These are phyloP conservation scores for Anagyrus pseudococci DNA, from an alignment of 2,888 invertebrate species.

Conservation along the genomic window DNA sequence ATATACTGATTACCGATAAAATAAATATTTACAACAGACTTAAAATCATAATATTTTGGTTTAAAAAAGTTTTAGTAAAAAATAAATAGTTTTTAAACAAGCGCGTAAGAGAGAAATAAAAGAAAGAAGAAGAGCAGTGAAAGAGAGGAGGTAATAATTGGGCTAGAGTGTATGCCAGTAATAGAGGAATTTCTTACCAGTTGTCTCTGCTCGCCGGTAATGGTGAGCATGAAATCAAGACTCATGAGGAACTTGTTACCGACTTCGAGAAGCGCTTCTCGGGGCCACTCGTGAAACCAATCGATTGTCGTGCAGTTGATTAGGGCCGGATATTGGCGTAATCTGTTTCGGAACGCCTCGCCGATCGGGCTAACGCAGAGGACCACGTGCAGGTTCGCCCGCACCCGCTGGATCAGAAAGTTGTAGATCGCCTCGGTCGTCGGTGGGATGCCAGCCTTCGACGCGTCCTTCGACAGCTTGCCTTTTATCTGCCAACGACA, in stretches of 20 bases:
- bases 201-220: constrained; percentile 69
- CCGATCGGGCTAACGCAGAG: constrained; percentile 91
- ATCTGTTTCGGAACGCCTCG: constrained; percentile 80
- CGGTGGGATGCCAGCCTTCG: constrained; percentile 65
- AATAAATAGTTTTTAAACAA: too few species aligned
- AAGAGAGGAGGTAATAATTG: too few species aligned
- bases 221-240: constrained; percentile 74
- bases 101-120: too few species aligned
- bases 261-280: constrained; percentile 87
- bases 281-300: constrained; percentile 91
- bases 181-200: constrained; percentile 41
- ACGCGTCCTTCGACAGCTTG: constrained; percentile 67
- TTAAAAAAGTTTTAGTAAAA: too few species aligned
- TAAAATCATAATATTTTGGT: too few species aligned
- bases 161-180: too few species aligned
- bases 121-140: too few species aligned
- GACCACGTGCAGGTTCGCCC: constrained; percentile 79
- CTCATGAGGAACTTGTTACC: constrained; percentile 81
- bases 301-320: constrained; percentile 89
- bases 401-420: constrained; percentile 79
- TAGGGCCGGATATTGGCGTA: constrained; percentile 87
- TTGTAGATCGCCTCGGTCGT: constrained; percentile 76
- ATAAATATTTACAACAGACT: too few species aligned
- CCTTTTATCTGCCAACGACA: constrained; percentile 67
- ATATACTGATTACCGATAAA: too few species aligned